These are phyloP conservation scores for Parelbella ahira DNA, from an alignment of 2,888 invertebrate species.

Conservation along the genomic window DNA sequence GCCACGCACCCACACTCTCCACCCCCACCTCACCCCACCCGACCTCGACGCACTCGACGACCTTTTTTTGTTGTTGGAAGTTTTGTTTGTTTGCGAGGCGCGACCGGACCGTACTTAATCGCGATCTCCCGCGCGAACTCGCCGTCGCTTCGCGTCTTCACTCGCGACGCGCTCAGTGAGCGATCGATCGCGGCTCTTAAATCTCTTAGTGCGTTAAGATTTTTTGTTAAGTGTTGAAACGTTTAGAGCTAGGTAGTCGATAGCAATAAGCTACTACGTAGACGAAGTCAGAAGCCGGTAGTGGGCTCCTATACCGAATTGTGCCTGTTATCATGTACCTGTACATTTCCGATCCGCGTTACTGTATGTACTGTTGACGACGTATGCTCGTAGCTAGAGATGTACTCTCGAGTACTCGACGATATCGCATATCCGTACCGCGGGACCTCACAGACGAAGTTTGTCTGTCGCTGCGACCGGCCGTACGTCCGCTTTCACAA, in stretches of 20 bases:
- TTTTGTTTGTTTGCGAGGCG: constrained; percentile 29
- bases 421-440: constrained; percentile 25
- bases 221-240: constrained; percentile 63
- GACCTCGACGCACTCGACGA: constrained; percentile 24
- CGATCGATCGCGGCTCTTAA: constrained; percentile 8
- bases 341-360: constrained; percentile 26
- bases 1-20: constrained; percentile 56
- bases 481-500: too few relatives aligned
- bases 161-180: background rate
- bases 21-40: constrained; percentile 36
- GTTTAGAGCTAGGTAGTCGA: constrained; percentile 59
- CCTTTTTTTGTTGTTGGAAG: constrained; percentile 25
- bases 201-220: constrained; percentile 25
- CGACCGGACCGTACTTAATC: constrained; percentile 53
- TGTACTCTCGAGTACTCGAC: constrained; percentile 42
- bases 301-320: constrained; percentile 48
- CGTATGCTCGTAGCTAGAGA: constrained; percentile 29
- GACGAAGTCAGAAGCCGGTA: constrained; percentile 43
- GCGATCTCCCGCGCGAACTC: too few relatives aligned
- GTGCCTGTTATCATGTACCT: constrained; percentile 48
- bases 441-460: constrained; percentile 23
- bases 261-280: constrained; percentile 57
- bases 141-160: constrained; percentile 25
- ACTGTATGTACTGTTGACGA: constrained; percentile 20
- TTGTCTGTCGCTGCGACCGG: constrained; percentile 39